Percentiles rank a stretch among this genome's conserved stretches.
Conservation (phyloP, 2,888 invertebrate genomes). For the Ophraella communa region DNA sequence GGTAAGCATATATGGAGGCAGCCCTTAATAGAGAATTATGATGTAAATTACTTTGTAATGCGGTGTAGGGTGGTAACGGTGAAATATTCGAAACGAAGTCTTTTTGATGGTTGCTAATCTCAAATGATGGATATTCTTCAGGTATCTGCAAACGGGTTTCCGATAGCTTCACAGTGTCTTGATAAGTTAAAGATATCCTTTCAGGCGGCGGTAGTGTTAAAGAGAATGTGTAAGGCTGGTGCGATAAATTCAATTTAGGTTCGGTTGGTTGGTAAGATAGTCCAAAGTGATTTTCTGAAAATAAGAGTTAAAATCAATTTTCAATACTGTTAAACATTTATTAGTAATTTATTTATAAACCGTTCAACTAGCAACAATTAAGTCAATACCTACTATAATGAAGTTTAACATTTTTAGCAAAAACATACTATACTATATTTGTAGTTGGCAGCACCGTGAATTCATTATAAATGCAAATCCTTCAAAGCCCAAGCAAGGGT, state of each 20-base stretch:
- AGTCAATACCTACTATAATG: too few species aligned
- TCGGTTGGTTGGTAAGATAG: constrained; percentile 21
- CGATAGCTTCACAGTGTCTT: constrained; percentile 23
- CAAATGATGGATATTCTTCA: constrained; percentile 8
- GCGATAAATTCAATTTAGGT: constrained; percentile 28
- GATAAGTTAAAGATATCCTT: constrained; percentile 33
- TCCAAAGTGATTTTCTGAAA: constrained; percentile 35
- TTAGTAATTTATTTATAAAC: background rate
- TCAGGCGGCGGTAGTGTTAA: constrained; percentile 33
- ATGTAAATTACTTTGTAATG: constrained; percentile 51
- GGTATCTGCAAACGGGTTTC: constrained; percentile 17
- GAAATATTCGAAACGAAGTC: constrained; percentile 25
- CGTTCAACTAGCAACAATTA: too few species aligned
- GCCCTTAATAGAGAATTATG: constrained; percentile 52
- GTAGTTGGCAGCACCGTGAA: too few species aligned
- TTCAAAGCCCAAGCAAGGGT: too few species aligned
- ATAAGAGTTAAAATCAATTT: background rate
- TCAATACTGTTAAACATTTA: too few species aligned
- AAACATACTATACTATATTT: too few species aligned
- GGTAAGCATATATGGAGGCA: constrained; percentile 53
- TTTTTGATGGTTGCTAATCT: constrained; percentile 15
- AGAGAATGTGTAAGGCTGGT: constrained; percentile 28
- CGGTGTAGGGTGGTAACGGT: constrained; percentile 52
- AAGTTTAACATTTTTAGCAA: too few species aligned
- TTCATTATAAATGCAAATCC: too few species aligned